Conservation (phyloP, 1,140 invertebrate species). For the Periplaneta americana region DNA sequence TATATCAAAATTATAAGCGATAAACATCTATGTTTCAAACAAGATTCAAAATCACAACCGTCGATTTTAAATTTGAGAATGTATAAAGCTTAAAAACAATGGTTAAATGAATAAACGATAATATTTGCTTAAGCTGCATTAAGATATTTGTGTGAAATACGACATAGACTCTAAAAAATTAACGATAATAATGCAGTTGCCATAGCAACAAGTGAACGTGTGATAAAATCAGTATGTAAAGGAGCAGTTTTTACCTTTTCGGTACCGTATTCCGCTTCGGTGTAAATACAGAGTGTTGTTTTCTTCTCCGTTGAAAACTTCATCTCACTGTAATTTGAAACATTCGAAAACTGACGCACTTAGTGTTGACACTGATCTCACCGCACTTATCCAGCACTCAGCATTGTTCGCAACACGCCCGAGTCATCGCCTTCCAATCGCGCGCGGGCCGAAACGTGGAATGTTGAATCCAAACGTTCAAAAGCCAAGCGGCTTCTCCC, state of each 20-base stretch:
- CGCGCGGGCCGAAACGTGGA: neutral
- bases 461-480: neutral
- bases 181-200: too few species aligned
- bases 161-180: too few species aligned
- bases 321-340: constrained; percentile 7
- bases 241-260: constrained; percentile 11
- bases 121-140: too few species aligned
- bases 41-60: too few species aligned
- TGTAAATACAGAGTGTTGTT: constrained; percentile 13
- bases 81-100: too few species aligned
- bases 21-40: too few species aligned
- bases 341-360: neutral
- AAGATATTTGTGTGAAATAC: too few species aligned
- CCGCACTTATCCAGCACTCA: neutral
- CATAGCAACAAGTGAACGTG: too few species aligned
- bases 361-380: neutral
- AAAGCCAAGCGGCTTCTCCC: constrained; percentile 1
- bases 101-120: too few species aligned
- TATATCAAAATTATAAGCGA: too few species aligned
- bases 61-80: too few species aligned
- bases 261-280: neutral
- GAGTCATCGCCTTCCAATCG: neutral
- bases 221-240: too few species aligned
- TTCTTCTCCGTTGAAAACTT: constrained; percentile 18
- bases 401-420: neutral